phyloP scores from a whole-genome alignment of 2,113 vertebrate species.

The Gambusia holbrooki region DNA sequence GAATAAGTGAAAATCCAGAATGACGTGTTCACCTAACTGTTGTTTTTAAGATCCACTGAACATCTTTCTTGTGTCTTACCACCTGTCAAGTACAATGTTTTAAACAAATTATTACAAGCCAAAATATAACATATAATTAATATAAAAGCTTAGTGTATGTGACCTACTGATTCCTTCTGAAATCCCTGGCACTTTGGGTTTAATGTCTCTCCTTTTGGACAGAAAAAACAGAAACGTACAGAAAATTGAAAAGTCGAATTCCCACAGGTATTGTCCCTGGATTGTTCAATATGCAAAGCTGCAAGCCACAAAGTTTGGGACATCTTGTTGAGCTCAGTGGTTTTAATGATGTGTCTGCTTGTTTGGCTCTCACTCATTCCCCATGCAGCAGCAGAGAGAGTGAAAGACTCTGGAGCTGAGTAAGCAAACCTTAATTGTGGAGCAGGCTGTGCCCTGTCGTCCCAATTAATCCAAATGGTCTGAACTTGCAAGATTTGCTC shows the following conservation, averaged over 20 bases:
- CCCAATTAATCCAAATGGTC: constrained; percentile 25
- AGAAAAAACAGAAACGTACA: not conserved
- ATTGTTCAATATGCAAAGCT: not conserved
- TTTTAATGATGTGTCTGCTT: constrained; percentile 36
- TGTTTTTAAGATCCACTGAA: no score
- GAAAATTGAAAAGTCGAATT: constrained; percentile 1
- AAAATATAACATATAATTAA: no score
- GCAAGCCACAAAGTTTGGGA: not conserved
- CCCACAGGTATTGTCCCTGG: not conserved
- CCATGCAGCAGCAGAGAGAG: constrained; percentile 13
- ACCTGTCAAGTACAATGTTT: no score
- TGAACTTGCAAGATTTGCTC: constrained; percentile 15
- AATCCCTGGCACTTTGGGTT: no score
- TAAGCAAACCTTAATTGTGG: constrained; percentile 34
- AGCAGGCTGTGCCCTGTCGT: not conserved
- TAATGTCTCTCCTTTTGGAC: no score
- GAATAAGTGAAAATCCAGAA: no score
- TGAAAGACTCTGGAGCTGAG: constrained; percentile 28
- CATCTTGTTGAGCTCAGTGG: constrained; percentile 1
- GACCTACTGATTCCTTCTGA: no score
- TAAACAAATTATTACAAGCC: no score
- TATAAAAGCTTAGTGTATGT: no score
- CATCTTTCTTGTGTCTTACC: no score
- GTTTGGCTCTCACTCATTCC: constrained; percentile 18
- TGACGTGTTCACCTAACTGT: no score